Percentiles rank a stretch among this genome's conserved stretches.
Conservation (phyloP, 2,888 invertebrate species). For the Sepiola atlantica region DNA sequence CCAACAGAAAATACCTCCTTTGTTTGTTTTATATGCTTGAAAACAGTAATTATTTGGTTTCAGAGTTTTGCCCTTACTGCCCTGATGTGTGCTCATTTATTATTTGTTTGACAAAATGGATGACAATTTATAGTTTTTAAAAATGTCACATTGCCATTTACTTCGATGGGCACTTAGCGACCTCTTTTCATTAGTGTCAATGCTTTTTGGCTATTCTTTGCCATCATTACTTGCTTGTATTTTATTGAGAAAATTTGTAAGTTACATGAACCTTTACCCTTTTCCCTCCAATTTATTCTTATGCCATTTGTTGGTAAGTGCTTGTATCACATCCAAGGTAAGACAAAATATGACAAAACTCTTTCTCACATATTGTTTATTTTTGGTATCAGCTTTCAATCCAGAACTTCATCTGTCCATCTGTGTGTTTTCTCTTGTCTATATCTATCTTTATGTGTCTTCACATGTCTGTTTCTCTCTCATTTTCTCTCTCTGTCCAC, state of each 20-base stretch:
- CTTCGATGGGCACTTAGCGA: not conserved
- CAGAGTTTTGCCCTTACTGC: not conserved
- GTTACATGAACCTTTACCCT: not conserved
- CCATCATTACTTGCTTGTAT: not conserved
- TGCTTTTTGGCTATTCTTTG: not conserved
- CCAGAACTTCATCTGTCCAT: too few relatives aligned
- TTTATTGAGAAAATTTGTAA: not conserved
- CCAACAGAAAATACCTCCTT: not conserved
- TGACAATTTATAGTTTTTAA: conserved; percentile 18
- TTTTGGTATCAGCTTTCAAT: too few relatives aligned
- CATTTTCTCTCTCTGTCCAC: too few relatives aligned
- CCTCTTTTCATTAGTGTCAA: conserved; percentile 1
- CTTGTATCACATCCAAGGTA: not conserved
- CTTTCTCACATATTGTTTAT: too few relatives aligned
- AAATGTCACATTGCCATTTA: not conserved
- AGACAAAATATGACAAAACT: not conserved
- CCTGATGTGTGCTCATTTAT: not conserved
- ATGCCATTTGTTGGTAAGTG: not conserved
- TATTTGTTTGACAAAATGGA: not conserved
- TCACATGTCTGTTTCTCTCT: too few relatives aligned
- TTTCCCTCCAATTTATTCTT: not conserved
- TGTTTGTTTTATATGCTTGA: not conserved
- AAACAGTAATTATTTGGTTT: not conserved
- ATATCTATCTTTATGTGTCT: too few relatives aligned
- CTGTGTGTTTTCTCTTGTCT: too few relatives aligned